Base-by-base conservation (phyloP, 2,797 vertebrate species). In the Girardinus metallicus region DNA sequence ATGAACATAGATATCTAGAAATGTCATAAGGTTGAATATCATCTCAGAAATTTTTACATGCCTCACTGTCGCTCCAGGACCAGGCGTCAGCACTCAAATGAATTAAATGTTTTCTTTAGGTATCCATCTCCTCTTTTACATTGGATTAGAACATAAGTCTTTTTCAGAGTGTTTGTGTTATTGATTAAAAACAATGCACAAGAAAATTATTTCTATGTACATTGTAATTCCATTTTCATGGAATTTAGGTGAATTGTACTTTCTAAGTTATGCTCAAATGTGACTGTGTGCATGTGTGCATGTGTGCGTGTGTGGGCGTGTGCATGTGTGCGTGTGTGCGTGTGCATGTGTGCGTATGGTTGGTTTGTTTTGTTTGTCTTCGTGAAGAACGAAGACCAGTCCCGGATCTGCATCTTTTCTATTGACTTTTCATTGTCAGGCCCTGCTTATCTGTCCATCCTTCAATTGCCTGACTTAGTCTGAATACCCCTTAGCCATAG, bases 291-390 rank as follows among this genome's bases (percentile, higher is more conserved):
- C 5, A 16, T 49, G 47, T 49, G 47, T 18, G 46, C 3, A 1
- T 47, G 46, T 16, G 46, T 47, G 46, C 1, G 15, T 47, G 46
- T 1, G 46, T 5, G 2, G 1, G 18, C 1, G 21, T 1, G 7
- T 8, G 21, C 0, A 6, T 0, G 16, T 5, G 16, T 18, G 5
- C 0, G 5, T 18, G 16, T 21, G 47, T 2, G 47, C 2, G 6
- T 3, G 26, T 26, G 23, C 1, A 1, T 34, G 34, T 34, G 6
- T 34, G 5, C 34, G 60, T 6, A 34, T 62, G 31, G 6, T 16
- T 34, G 15, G 2, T 34, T 64, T 64, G 12, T 39, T 9, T 3
- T 62, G 31, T 36, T 36, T 36, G 60, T 64, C 16, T 64, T 68
- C 3, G 34, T 68, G 36, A 68, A 23, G 10, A 68, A 41, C 4